Conservation (phyloP, 2,888 invertebrate genomes). For the Formica aserva region DNA sequence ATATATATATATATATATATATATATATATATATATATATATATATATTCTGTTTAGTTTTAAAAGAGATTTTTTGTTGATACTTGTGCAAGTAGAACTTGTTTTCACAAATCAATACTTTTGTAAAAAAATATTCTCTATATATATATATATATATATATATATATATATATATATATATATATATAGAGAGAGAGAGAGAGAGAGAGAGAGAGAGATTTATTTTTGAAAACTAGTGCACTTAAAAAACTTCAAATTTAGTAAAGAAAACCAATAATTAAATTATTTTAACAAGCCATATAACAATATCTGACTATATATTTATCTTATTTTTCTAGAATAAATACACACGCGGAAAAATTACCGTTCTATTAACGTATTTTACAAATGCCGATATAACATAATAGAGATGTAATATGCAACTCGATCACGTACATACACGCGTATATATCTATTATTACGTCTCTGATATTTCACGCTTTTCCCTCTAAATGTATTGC, state of each 20-base stretch:
- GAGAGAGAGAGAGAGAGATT: background rate
- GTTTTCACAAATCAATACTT: background rate
- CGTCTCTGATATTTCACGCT: background rate
- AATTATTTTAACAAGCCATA: background rate
- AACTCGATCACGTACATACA: background rate
- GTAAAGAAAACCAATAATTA: background rate
- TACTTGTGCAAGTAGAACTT: background rate
- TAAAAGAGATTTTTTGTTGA: background rate
- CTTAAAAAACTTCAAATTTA: background rate
- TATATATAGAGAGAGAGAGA: background rate
- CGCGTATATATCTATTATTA: constrained; percentile 1
- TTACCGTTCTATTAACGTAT: background rate
- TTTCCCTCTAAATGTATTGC: constrained; percentile 16
- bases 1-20: background rate
- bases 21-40: no score
- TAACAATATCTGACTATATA: background rate
- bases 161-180: no score
- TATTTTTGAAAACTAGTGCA: background rate
- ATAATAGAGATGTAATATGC: background rate
- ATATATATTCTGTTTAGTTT: background rate
- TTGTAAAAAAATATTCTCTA: background rate
- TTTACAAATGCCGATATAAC: constrained; percentile 3
- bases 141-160: no score
- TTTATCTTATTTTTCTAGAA: background rate
- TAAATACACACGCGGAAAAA: constrained; percentile 12